Base-by-base conservation (phyloP, 2,113 vertebrate species). In the Phainopepla nitens region DNA sequence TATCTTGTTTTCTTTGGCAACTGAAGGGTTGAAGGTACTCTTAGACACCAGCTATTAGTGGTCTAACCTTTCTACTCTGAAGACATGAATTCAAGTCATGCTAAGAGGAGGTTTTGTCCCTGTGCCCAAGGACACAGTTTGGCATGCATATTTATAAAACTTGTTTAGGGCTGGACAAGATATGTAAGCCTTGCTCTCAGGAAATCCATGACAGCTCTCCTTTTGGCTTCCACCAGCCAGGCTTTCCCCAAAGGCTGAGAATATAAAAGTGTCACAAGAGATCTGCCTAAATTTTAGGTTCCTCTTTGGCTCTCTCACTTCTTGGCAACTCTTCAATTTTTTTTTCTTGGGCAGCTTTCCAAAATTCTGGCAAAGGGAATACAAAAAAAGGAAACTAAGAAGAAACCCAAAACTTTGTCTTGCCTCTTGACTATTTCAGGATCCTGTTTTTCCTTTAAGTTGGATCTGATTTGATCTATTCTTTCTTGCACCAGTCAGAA, bases 281-380 rank as follows among this genome's bases (percentile, higher is more conserved):
- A 69, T 72, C 77, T 94, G 60, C 36, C 61, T 82, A 84, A 94
- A 89, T 21, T 79, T 95, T 15, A 87, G 77, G 81, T 94, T 93
- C 89, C 65, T 77, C 61, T 95, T 95, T 96, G 94, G 78, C 66
- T 91, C 78, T 1, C 1, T 70, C 2, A 0, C 36, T 64, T 80
- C n/a, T 84, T 96, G 93, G 89, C 89, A 93, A 69, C 16, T 13
- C 69, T 73, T 96, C 31, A 6, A 7, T 89, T 87, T 39, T 39
- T 39, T 39, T 85, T 95, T 87, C 70, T 87, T 94, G 89, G 73
- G 45, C 17, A 45, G 29, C 6, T 87, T 45, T 82, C 51, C 35
- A 82, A 85, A 94, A 93, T 89, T 91, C 70, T 25, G 0, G 84
- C 39, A 85, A 83, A 73, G 15, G 53, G 21, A 68, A 22, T 39